Conservation (phyloP, 2,113 vertebrate genomes). For the zebrafish (Danio rerio) region GRCz12tu NC_133188.1:30156001-30156500, state of each 20-base stretch:
- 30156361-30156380: background rate
- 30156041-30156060: background rate
- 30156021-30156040: background rate
- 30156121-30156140: background rate
- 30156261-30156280: background rate
- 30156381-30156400: background rate
- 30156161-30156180: background rate
- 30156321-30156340: background rate
- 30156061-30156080: background rate
- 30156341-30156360: background rate
- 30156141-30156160: background rate
- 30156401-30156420: background rate
- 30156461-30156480: background rate
- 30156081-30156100: background rate
- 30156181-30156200: background rate
- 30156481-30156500: background rate
- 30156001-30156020: too few species aligned
- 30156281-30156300: background rate
- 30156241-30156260: constrained; percentile 1
- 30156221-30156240: constrained; percentile 3
- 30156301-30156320: background rate
- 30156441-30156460: background rate
- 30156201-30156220: background rate
- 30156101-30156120: background rate
- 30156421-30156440: background rate